phyloP scores from a whole-genome alignment of 2,797 vertebrate genomes.

The Lerista edwardsae region DNA sequence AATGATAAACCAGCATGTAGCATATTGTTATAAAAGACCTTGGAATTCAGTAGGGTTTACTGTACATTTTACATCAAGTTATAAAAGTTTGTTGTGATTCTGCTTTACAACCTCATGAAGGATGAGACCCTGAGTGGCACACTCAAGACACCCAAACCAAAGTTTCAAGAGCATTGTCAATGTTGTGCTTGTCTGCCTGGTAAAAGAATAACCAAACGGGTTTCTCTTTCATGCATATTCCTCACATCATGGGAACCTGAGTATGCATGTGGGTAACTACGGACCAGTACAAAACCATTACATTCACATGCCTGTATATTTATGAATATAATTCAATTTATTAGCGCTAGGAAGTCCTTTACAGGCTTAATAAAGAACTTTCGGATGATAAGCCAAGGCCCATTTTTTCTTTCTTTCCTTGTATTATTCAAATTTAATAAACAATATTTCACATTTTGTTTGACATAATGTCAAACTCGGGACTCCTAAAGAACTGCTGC shows the following conservation, averaged over 20 bases:
- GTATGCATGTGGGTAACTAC: slow-evolving; percentile 44
- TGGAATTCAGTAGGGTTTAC: background rate
- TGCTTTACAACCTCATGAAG: background rate
- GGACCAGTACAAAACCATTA: slow-evolving; percentile 65
- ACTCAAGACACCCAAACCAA: background rate
- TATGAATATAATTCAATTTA: slow-evolving; percentile 82
- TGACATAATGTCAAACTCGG: slow-evolving; percentile 89
- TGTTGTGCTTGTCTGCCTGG: background rate
- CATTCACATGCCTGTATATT: slow-evolving; percentile 79
- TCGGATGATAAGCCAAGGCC: slow-evolving; percentile 79
- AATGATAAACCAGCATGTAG: background rate
- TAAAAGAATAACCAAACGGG: background rate
- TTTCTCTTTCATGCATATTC: background rate
- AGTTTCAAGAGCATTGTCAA: background rate
- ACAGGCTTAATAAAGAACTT: slow-evolving; percentile 78
- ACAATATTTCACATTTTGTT: slow-evolving; percentile 91
- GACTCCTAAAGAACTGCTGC: slow-evolving; percentile 86
- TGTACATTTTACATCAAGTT: background rate
- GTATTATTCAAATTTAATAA: slow-evolving; percentile 93
- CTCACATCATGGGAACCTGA: slow-evolving; percentile 18
- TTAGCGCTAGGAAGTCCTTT: slow-evolving; percentile 77
- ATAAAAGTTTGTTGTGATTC: background rate
- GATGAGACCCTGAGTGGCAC: background rate
- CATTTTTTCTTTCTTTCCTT: slow-evolving; percentile 80
- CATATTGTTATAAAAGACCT: background rate